Conservation (phyloP, 2,888 invertebrate genomes). For the Uropetala carovei region DNA sequence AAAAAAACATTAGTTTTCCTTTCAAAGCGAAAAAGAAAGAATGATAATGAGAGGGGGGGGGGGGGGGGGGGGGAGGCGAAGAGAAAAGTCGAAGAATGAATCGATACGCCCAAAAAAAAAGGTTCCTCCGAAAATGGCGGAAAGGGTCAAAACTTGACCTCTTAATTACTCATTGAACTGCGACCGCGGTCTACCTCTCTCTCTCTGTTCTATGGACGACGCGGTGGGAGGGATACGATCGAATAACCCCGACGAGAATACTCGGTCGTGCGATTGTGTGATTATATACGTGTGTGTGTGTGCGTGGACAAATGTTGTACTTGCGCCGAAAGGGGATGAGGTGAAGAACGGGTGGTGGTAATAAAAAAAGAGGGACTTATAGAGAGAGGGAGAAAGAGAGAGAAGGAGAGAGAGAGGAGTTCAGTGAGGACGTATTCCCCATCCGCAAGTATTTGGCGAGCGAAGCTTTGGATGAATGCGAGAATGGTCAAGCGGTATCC, state of each 20-base stretch:
- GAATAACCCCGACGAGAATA: not conserved
- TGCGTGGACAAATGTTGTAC: not conserved
- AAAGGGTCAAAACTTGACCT: not conserved
- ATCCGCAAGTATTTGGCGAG: constrained; percentile 3
- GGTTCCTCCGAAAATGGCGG: not conserved
- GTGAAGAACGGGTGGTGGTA: not conserved
- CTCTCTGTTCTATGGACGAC: not conserved
- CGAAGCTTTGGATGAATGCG: not conserved
- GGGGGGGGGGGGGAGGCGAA: not conserved
- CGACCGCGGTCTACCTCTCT: not conserved
- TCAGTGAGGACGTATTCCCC: not conserved
- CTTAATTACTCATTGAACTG: constrained; percentile 13
- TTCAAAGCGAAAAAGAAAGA: not conserved
- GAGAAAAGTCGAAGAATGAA: no score
- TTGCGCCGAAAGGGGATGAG: not conserved
- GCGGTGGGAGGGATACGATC: not conserved
- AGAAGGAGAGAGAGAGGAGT: not conserved
- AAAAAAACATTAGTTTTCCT: not conserved
- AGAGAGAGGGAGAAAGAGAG: not conserved
- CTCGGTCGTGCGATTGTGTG: not conserved
- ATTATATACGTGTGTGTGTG: not conserved
- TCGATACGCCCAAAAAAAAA: not conserved
- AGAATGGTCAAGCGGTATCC: constrained; percentile 35
- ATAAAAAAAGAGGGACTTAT: not conserved
- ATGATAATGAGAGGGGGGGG: not conserved